phyloP scores from a whole-genome alignment of 2,797 vertebrate genomes.

The Spondyliosoma cantharus region DNA sequence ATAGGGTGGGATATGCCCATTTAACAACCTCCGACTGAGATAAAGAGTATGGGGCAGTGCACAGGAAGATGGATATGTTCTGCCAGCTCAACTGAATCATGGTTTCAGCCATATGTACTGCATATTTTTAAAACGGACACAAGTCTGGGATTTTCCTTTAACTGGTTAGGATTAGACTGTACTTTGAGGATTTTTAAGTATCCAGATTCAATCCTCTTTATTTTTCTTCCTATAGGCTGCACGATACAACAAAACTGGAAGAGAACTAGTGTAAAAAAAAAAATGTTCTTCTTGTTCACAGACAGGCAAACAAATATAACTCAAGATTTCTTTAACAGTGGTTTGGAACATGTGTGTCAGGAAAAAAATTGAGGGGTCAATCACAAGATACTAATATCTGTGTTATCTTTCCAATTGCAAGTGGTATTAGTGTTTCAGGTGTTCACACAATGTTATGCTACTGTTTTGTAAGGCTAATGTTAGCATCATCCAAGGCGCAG shows the following conservation, averaged over 20 bases:
- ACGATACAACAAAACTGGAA: background rate
- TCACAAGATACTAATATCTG: background rate
- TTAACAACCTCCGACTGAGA: conserved; percentile 58
- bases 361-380: background rate
- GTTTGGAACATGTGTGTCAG: no score
- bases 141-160: background rate
- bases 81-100: conserved; percentile 48
- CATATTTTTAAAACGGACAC: background rate
- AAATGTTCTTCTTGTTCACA: background rate
- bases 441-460: background rate
- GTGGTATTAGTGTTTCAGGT: background rate
- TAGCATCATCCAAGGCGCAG: background rate
- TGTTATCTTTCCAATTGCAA: background rate
- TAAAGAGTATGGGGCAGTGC: conserved; percentile 40
- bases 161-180: background rate
- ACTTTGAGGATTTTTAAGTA: background rate
- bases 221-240: background rate
- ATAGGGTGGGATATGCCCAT: conserved; percentile 39
- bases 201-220: background rate
- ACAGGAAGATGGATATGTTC: conserved; percentile 55
- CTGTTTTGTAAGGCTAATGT: conserved; percentile 5
- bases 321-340: background rate
- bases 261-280: background rate
- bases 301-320: background rate
- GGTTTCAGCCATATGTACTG: background rate